Base-by-base conservation (phyloP, 2,797 vertebrate species). In the Onychomys torridus region DNA sequence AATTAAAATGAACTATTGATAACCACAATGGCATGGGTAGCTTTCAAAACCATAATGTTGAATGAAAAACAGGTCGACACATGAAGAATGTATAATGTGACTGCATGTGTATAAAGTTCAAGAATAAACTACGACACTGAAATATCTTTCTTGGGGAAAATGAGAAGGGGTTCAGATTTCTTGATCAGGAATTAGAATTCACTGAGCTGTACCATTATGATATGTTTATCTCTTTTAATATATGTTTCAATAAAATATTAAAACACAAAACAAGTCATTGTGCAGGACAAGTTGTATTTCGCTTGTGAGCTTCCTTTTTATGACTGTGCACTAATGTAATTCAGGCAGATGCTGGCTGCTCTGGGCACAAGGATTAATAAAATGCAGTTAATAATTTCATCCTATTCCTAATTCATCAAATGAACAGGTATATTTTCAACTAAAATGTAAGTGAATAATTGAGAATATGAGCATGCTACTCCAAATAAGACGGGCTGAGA, bases 241-340 rank as follows among this genome's bases (percentile, higher is more conserved):
- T 43, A 91, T 11, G 63, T 7, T 57, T 52, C 49, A 69, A 63
- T 88, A 91, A 84, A 90, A 82, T 91, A 61, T 87, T 93, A 84
- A 85, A 94, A 91, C 59, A 93, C 32, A 89, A 76, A 96, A 88
- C 71, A 61, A 86, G 76, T 75, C 75, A 95, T 1, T 83, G 43
- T 67, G 13, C 67, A 95, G 21, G 43, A 91, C 40, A 94, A 89
- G 90, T 27, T 82, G 21, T 71, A 82, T 90, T 93, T 61, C 34
- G 57, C 73, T n/a, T 57, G 37, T 76, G 43, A 63, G 78, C 52
- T 94, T 92, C 79, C 86, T 89, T 61, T 91, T 73, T 73, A 92
- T 43, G 76, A 79, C 43, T 5, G 4, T 67, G 37, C 29, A 86
- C 73, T 83, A 57, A 86, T 55, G 69, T 75, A 92, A 93, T 78